A percentile compares a stretch with the other conserved stretches of the same genome.
Conservation (phyloP, 2,113 vertebrate genomes). For the Chaetura pelagica region DNA sequence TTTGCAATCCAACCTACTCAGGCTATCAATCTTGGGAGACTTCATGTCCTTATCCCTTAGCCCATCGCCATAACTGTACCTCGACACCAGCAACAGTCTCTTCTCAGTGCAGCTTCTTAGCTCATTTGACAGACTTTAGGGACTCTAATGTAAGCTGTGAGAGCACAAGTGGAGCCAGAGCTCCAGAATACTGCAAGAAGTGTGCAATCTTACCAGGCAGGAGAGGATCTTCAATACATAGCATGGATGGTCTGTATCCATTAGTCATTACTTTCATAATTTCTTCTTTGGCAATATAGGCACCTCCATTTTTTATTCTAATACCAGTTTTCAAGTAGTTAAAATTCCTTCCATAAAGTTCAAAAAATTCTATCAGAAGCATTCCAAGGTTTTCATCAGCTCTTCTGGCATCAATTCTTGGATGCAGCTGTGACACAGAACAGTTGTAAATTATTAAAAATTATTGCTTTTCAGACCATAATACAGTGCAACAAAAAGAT, state of each 20-base stretch:
- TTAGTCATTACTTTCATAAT: slow-evolving; percentile 96
- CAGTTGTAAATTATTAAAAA: not conserved
- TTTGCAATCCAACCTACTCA: not conserved
- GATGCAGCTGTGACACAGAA: slow-evolving; percentile 86
- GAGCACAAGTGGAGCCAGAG: not conserved
- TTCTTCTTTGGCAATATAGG: slow-evolving; percentile 97
- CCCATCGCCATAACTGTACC: not conserved
- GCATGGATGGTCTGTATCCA: slow-evolving; percentile 94
- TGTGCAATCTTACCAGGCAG: slow-evolving; percentile 85
- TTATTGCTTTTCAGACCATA: not conserved
- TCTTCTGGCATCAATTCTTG: slow-evolving; percentile 90
- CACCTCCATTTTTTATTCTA: slow-evolving; percentile 96
- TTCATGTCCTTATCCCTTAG: not conserved
- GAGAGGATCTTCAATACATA: slow-evolving; percentile 98
- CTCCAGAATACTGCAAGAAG: not conserved
- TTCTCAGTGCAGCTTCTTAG: not conserved
- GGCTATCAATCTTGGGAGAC: not conserved
- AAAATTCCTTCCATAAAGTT: slow-evolving; percentile 97
- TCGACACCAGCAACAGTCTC: not conserved
- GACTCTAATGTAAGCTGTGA: not conserved
- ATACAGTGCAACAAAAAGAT: not conserved
- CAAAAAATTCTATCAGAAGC: slow-evolving; percentile 98
- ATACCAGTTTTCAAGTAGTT: slow-evolving; percentile 99
- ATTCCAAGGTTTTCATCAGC: slow-evolving; percentile 95
- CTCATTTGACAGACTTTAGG: not conserved